Percentiles rank a stretch among this genome's conserved stretches.
These are phyloP conservation scores for Argyrosomus japonicus DNA, from an alignment of 2,113 vertebrate genomes.

Conservation along the genomic window DNA sequence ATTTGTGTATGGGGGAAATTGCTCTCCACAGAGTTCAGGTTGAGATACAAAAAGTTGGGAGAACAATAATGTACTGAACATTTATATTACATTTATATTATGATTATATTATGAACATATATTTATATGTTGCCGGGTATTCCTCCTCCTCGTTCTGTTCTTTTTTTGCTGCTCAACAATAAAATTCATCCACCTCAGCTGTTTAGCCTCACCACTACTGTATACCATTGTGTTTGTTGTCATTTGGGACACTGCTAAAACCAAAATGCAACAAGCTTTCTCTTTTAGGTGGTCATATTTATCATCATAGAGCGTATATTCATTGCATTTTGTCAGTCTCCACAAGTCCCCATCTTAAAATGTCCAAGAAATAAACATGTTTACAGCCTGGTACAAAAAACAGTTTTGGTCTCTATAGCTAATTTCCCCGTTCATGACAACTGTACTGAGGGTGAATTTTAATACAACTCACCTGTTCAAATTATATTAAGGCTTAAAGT, in stretches of 20 bases:
- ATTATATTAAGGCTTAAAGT: no score
- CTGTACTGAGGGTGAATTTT: no score
- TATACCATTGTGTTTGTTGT: not conserved
- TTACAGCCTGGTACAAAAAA: no score
- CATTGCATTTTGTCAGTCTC: not conserved
- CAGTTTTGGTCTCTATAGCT: no score
- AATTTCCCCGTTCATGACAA: no score
- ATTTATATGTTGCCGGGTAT: no score
- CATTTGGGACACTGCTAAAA: not conserved
- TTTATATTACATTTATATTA: slow-evolving; percentile 11
- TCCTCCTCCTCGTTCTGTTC: not conserved
- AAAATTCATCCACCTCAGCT: slow-evolving; percentile 12
- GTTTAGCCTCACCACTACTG: not conserved
- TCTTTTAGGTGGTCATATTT: not conserved
- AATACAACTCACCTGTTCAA: no score
- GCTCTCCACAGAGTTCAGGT: slow-evolving; percentile 4
- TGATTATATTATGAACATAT: no score
- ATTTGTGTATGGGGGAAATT: slow-evolving; percentile 1
- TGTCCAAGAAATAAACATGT: no score
- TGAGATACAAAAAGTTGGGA: not conserved
- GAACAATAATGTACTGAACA: slow-evolving; percentile 11
- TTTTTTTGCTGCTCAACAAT: not conserved
- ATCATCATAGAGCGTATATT: not conserved
- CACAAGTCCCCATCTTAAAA: no score
- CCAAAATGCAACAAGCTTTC: not conserved